Base-by-base conservation (phyloP, 2,888 invertebrate genomes). In the Orthonevra nobilis region DNA sequence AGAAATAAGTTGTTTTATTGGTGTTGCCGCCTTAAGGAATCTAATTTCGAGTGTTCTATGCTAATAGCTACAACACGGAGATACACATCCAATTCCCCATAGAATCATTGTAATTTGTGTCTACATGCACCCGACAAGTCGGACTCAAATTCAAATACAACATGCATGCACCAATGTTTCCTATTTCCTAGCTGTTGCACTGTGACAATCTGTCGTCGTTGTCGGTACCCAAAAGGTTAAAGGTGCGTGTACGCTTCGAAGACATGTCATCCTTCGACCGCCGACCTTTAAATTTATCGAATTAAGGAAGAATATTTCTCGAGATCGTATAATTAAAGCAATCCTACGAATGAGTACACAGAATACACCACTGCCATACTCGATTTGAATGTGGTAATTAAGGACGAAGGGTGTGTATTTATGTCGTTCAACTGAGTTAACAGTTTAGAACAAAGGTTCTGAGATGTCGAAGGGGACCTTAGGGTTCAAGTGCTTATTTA, bases 281-380 rank as follows among this genome's bases (percentile, higher is more conserved):
- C 17, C 20, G 14, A 26, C 28, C 30, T 48, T 64, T 19, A 54
- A 56, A 66, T 56, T 66, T 54, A 79, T 61, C 61, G 56, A 66
- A 79, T 73, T 68, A 23, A 61, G 26, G 60, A 52, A 32, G 70
- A 72, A 60, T 56, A 70, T 60, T 79, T 54, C 34, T 72, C 23
- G 34, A 46, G 79, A 56, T 73, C 61, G 73, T 79, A n/a, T n/a
- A 73, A 79, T 79, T 79, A 79, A 79, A 79, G 42, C 66, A 79
- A 68, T 73, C 66, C 60, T 36, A 48, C 28, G 54, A 46, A 40
- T 50, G 44, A 32, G 28, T 60, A 44, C 61, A 34, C 52, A 61
- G 42, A 38, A 36, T 46, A 46, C 46, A 52, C 32, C n/a, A 12
- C 28, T 12, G 10, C 26, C 36, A 42, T n/a, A 63, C 32, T 54